These are phyloP conservation scores for Aptenodytes patagonicus DNA, from an alignment of 2,113 vertebrate species.

Conservation along the genomic window DNA sequence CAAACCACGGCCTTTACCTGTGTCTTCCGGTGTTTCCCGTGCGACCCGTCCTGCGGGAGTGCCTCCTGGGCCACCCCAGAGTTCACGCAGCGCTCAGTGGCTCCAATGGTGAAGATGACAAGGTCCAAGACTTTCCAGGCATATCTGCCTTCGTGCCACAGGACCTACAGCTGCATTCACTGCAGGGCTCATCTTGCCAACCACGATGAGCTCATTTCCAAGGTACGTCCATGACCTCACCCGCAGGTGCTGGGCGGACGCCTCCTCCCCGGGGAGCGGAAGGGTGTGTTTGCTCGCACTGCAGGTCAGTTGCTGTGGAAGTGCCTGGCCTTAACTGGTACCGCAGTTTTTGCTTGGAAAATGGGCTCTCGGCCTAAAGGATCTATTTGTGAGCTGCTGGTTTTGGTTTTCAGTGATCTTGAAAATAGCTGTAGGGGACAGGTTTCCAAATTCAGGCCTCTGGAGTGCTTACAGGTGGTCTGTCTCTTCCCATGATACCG, in stretches of 20 bases:
- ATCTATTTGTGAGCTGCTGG: not conserved
- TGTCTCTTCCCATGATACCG: not conserved
- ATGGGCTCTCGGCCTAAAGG: not conserved
- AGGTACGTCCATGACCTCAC: slow-evolving; percentile 76
- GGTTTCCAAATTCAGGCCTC: not conserved
- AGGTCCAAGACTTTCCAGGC: slow-evolving; percentile 99
- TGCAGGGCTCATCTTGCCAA: slow-evolving; percentile 97
- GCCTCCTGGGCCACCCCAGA: slow-evolving; percentile 95
- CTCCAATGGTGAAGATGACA: slow-evolving; percentile 99
- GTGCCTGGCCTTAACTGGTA: not conserved
- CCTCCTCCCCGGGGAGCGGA: not conserved
- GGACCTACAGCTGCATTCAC: slow-evolving; percentile 99
- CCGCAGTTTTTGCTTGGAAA: not conserved
- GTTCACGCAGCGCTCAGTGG: slow-evolving; percentile 75
- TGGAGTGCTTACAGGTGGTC: not conserved
- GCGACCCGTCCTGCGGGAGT: slow-evolving; percentile 96
- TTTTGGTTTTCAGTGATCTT: not conserved
- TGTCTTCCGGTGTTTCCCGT: slow-evolving; percentile 98
- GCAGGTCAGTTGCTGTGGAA: not conserved
- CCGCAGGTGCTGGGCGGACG: not conserved
- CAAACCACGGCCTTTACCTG: slow-evolving; percentile 99
- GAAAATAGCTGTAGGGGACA: not conserved
- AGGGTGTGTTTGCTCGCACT: fast-evolving
- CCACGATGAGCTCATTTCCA: slow-evolving; percentile 98
- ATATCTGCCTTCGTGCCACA: slow-evolving; percentile 94